A percentile compares a stretch with the other conserved stretches of the same genome.
Evolutionary conservation across 2,888 invertebrate species (phyloP).

Genomic region (Brachypalpus laphriformis): DNA sequence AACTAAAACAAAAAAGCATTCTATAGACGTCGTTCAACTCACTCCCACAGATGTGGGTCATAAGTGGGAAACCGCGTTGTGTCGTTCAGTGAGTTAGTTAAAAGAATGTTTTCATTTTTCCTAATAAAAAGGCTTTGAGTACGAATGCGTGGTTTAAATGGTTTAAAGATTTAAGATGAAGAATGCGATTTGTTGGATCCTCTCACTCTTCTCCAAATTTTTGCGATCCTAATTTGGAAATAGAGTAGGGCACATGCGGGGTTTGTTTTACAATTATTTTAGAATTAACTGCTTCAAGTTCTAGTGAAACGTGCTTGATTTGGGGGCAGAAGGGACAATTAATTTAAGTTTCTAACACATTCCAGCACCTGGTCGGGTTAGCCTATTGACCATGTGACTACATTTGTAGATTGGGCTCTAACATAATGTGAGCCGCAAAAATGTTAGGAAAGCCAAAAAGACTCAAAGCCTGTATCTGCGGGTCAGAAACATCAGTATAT

Average conservation of each 20-base stretch:
- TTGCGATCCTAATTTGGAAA: too few relatives aligned
- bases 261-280: neutral
- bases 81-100: constrained; percentile 27
- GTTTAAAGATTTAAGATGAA: neutral
- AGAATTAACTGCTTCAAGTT: too few relatives aligned
- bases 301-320: too few relatives aligned
- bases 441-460: too few relatives aligned
- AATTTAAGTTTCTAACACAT: too few relatives aligned
- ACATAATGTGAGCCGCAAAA: too few relatives aligned
- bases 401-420: too few relatives aligned
- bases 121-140: neutral
- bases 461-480: too few relatives aligned
- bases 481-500: too few relatives aligned
- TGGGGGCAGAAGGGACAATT: too few relatives aligned
- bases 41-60: constrained; percentile 71
- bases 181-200: neutral
- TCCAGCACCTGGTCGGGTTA: too few relatives aligned
- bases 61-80: constrained; percentile 62
- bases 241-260: neutral
- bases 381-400: too few relatives aligned
- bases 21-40: constrained; percentile 68
- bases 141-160: constrained; percentile 38
- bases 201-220: neutral
- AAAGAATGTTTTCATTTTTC: neutral
- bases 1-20: constrained; percentile 40